Evolutionary conservation across 2,113 vertebrate genomes (phyloP).

Genomic region (Seriola rivoliana): DNA sequence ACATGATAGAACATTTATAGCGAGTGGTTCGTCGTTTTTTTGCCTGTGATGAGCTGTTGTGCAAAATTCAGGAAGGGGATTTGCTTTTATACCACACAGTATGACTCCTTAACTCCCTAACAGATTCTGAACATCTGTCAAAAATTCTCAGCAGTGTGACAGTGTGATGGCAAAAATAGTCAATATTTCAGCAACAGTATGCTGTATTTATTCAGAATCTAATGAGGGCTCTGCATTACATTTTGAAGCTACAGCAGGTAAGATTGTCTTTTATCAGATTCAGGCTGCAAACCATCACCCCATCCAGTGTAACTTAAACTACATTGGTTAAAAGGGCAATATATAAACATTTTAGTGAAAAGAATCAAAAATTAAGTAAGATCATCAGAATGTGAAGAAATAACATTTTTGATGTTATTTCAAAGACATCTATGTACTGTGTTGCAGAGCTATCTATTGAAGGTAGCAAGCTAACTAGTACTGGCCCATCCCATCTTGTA

Average conservation of each 20-base stretch:
- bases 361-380: too few relatives aligned
- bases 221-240: slow-evolving; percentile 13
- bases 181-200: slow-evolving; percentile 52
- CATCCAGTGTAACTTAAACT: background rate
- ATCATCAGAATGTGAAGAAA: too few relatives aligned
- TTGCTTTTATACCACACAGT: slow-evolving; percentile 49
- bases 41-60: slow-evolving; percentile 35
- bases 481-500: too few relatives aligned
- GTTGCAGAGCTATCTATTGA: too few relatives aligned
- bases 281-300: background rate
- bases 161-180: slow-evolving; percentile 38
- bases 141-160: slow-evolving; percentile 51
- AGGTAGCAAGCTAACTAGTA: too few relatives aligned
- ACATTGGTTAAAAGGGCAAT: slow-evolving; percentile 8
- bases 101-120: slow-evolving; percentile 35
- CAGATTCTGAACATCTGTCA: slow-evolving; percentile 63
- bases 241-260: slow-evolving; percentile 17
- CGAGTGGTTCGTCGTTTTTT: slow-evolving; percentile 21
- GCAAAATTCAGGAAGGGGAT: slow-evolving; percentile 21
- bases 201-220: slow-evolving; percentile 43
- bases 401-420: too few relatives aligned
- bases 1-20: slow-evolving; percentile 8
- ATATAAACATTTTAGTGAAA: too few relatives aligned
- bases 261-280: slow-evolving; percentile 27
- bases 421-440: too few relatives aligned